Percentiles rank a stretch among this genome's conserved stretches.
Evolutionary conservation across 2,113 vertebrate species (phyloP).

Genomic region (Cervus canadensis): DNA sequence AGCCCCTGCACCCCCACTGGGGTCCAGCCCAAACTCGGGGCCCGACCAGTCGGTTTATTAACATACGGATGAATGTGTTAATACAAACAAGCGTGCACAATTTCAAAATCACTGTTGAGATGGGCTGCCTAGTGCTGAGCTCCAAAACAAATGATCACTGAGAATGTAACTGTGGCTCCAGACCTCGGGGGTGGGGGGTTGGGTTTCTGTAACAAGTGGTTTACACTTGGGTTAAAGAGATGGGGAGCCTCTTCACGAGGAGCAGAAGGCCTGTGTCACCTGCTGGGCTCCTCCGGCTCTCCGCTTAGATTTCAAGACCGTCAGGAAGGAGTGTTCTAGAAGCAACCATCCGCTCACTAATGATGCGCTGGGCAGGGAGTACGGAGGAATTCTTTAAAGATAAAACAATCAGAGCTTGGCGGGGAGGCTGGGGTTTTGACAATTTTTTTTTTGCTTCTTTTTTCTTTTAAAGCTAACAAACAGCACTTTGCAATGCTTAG

Average conservation of each 20-base stretch:
- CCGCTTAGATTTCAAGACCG: constrained; percentile 4
- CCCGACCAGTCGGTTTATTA: background rate
- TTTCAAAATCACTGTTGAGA: background rate
- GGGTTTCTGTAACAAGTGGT: background rate
- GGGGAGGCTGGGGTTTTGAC: constrained; percentile 36
- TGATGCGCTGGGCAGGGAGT: background rate
- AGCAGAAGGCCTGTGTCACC: background rate
- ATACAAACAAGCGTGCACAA: rapidly evolving
- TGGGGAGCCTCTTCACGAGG: background rate
- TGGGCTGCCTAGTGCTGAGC: background rate
- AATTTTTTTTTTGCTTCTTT: background rate
- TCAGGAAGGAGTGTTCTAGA: constrained; percentile 23
- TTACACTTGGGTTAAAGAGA: background rate
- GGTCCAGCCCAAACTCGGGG: background rate
- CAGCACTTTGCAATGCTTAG: constrained; percentile 48
- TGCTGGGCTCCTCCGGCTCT: constrained; percentile 34
- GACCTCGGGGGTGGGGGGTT: background rate
- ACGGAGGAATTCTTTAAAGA: constrained; percentile 29
- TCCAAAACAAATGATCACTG: background rate
- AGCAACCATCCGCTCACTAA: constrained; percentile 38
- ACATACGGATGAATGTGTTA: rapidly evolving
- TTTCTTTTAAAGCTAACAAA: constrained; percentile 41
- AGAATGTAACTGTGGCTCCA: background rate
- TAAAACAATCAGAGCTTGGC: constrained; percentile 36
- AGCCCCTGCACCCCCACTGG: background rate